Conservation (phyloP, 2,797 vertebrate genomes). For the Helicolenus hilgendorfi region DNA sequence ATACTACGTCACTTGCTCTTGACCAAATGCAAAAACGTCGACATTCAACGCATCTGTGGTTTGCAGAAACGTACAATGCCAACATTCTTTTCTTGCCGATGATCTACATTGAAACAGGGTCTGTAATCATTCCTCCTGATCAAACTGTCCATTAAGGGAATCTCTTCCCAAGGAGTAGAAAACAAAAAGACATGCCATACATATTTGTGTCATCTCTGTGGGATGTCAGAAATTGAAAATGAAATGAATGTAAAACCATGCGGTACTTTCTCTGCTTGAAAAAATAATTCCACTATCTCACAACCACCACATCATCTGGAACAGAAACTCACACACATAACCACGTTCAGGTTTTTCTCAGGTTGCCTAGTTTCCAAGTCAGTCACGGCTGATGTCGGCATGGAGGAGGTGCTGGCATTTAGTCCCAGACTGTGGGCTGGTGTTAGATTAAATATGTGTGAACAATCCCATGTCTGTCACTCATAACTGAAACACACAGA, state of each 20-base stretch:
- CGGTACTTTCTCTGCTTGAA: background rate
- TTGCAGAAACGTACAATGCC: no score
- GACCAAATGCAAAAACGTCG: no score
- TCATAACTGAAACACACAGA: background rate
- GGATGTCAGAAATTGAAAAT: background rate
- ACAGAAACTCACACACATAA: background rate
- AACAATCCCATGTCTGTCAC: background rate
- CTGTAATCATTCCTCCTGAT: background rate
- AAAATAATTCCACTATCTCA: background rate
- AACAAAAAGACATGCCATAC: background rate
- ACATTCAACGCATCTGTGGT: no score
- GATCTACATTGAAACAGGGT: no score
- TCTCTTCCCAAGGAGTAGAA: no score
- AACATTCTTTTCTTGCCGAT: no score
- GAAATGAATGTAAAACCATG: background rate
- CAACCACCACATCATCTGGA: background rate
- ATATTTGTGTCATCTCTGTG: background rate
- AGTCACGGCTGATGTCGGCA: background rate
- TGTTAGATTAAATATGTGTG: background rate
- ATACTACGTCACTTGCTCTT: background rate
- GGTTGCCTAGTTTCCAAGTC: background rate
- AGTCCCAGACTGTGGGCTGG: background rate
- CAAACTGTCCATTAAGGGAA: background rate
- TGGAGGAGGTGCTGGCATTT: background rate
- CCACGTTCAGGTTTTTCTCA: background rate